Evolutionary conservation across 2,113 vertebrate species (phyloP).

Genomic region (Grus americana): DNA sequence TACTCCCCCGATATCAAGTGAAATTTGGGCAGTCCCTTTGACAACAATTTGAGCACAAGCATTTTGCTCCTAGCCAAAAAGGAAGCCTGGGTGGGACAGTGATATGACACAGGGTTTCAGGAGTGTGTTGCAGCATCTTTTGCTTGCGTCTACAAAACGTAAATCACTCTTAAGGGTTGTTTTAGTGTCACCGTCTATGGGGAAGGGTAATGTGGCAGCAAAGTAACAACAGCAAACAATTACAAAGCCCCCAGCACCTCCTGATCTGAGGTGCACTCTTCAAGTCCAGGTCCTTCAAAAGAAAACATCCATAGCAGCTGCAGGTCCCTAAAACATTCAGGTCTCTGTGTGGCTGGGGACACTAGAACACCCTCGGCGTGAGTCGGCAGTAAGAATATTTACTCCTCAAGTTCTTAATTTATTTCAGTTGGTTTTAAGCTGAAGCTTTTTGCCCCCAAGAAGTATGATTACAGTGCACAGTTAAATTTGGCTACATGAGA

Average conservation of each 20-base stretch:
- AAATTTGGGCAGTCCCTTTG: neutral
- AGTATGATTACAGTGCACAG: neutral
- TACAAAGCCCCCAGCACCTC: neutral
- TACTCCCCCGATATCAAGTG: neutral
- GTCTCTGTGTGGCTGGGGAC: neutral
- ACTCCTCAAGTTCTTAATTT: neutral
- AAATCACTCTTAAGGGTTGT: neutral
- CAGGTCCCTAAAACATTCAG: neutral
- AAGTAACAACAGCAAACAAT: neutral
- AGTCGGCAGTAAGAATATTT: neutral
- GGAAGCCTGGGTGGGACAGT: neutral
- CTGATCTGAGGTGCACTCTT: neutral
- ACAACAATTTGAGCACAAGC: neutral
- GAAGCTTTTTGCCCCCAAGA: neutral
- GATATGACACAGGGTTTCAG: neutral
- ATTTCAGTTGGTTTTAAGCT: neutral
- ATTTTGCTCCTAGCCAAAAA: neutral
- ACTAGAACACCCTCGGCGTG: neutral
- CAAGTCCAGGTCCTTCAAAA: neutral
- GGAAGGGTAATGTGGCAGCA: neutral
- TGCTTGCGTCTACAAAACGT: neutral
- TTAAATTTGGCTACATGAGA: neutral
- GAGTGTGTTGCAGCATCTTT: neutral
- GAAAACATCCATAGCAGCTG: neutral
- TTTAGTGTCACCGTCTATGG: neutral